A percentile compares a stretch with the other conserved stretches of the same genome.
Evolutionary conservation across 1,140 invertebrate species (phyloP).

Genomic region (Teleogryllus occipitalis): DNA sequence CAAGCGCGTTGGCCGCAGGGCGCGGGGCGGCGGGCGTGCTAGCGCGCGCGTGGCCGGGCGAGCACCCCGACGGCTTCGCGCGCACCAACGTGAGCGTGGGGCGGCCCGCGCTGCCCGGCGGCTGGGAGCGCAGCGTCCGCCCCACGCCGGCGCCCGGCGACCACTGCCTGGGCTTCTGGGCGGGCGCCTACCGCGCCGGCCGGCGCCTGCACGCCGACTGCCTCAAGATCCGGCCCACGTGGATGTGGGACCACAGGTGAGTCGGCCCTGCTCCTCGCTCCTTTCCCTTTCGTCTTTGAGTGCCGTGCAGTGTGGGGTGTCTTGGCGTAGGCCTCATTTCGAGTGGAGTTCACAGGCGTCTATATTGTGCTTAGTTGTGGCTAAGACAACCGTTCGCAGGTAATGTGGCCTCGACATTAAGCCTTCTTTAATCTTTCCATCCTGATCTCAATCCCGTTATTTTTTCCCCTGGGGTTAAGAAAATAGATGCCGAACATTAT

Average conservation of each 20-base stretch:
- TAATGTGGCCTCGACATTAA: too few relatives aligned
- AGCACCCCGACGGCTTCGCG: conserved; percentile 36
- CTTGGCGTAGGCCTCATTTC: too few relatives aligned
- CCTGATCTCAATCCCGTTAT: too few relatives aligned
- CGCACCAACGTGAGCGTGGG: conserved; percentile 41
- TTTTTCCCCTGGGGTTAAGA: too few relatives aligned
- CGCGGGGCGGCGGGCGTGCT: not conserved
- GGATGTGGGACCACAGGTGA: conserved; percentile 56
- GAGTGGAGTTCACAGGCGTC: too few relatives aligned
- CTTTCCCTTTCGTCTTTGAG: too few relatives aligned
- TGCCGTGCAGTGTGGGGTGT: too few relatives aligned
- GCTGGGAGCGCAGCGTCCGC: conserved; percentile 39
- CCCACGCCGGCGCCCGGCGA: conserved; percentile 33
- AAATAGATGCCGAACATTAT: too few relatives aligned
- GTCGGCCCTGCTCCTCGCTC: conserved; percentile 10
- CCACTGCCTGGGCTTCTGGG: conserved; percentile 39
- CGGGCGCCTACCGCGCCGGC: conserved; percentile 43
- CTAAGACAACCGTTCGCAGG: too few relatives aligned
- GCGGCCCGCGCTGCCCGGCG: conserved; percentile 38
- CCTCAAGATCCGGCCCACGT: conserved; percentile 52
- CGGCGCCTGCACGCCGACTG: conserved; percentile 44
- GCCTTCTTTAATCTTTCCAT: too few relatives aligned
- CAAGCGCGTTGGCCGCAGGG: not conserved
- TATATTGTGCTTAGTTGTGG: too few relatives aligned
- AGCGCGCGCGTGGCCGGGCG: not conserved